phyloP scores from a whole-genome alignment of 2,113 vertebrate genomes.

The Hemicordylus capensis region DNA sequence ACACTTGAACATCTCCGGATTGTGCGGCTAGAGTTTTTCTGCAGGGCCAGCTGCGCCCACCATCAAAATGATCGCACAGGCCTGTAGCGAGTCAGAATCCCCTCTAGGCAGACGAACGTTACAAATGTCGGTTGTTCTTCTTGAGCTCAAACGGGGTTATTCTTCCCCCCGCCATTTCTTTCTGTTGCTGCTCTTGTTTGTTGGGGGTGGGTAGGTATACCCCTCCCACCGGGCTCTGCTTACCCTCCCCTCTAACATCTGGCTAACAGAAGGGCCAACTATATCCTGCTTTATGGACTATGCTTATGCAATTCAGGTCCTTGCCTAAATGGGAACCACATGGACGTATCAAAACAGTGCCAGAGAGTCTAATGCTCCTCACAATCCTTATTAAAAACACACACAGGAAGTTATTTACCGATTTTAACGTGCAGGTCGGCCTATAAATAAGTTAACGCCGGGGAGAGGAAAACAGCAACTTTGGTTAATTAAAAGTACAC shows the following conservation, averaged over 20 bases:
- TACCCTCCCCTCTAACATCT: slow-evolving; percentile 79
- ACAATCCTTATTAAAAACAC: slow-evolving; percentile 53
- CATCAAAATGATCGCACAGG: not conserved
- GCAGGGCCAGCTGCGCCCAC: not conserved
- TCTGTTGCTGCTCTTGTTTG: slow-evolving; percentile 28
- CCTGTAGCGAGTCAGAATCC: not conserved
- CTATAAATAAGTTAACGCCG: slow-evolving; percentile 56
- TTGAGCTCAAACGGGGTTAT: slow-evolving; percentile 57
- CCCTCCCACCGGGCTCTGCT: not conserved
- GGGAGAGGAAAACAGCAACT: fast-evolving
- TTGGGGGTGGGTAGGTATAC: not conserved
- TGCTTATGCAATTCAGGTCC: slow-evolving; percentile 69
- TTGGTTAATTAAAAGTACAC: slow-evolving; percentile 41
- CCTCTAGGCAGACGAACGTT: not conserved
- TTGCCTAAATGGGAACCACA: slow-evolving; percentile 70
- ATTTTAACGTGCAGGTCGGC: slow-evolving; percentile 39
- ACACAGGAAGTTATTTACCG: slow-evolving; percentile 51
- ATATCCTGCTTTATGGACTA: slow-evolving; percentile 47
- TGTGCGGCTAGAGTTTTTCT: not conserved
- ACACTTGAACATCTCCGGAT: no score
- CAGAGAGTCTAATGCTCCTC: slow-evolving; percentile 41
- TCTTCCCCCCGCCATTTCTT: slow-evolving; percentile 26
- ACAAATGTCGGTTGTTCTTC: not conserved
- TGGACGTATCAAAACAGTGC: slow-evolving; percentile 50
- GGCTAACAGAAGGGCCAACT: slow-evolving; percentile 76